phyloP scores from a whole-genome alignment of 2,113 vertebrate species.

The Mesembrinibis cayennensis region DNA sequence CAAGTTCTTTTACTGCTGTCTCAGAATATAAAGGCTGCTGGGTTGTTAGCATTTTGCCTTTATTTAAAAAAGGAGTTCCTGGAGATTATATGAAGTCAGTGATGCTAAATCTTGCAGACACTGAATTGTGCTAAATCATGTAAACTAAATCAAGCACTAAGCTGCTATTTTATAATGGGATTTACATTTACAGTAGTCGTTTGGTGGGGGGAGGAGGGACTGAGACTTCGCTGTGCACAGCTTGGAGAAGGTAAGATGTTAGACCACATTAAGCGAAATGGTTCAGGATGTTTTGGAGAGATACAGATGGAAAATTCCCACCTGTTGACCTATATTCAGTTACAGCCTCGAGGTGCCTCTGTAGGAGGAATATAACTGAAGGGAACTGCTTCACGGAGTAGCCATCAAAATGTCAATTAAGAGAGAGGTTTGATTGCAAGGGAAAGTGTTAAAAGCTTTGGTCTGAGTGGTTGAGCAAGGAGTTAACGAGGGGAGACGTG shows the following conservation, averaged over 20 bases:
- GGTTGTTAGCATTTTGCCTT: not conserved
- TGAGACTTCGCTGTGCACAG: not conserved
- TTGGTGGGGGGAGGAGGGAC: not conserved
- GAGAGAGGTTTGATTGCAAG: not conserved
- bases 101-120: not conserved
- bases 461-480: not conserved
- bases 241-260: not conserved
- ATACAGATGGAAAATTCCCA: not conserved
- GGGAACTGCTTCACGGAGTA: not conserved
- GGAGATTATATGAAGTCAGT: not conserved
- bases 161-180: not conserved
- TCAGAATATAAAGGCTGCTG: not conserved
- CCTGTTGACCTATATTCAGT: conserved; percentile 2
- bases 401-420: not conserved
- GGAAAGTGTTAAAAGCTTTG: not conserved
- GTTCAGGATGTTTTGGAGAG: not conserved
- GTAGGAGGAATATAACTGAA: not conserved
- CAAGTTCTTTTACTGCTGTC: not conserved
- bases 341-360: not conserved
- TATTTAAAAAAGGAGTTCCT: not conserved
- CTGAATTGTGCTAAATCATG: not conserved
- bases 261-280: not conserved
- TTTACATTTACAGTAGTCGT: not conserved
- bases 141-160: not conserved
- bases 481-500: not conserved